Percentiles rank a stretch among this genome's conserved stretches.
Conservation (phyloP, 2,888 invertebrate genomes). For the Anorthoa munda region DNA sequence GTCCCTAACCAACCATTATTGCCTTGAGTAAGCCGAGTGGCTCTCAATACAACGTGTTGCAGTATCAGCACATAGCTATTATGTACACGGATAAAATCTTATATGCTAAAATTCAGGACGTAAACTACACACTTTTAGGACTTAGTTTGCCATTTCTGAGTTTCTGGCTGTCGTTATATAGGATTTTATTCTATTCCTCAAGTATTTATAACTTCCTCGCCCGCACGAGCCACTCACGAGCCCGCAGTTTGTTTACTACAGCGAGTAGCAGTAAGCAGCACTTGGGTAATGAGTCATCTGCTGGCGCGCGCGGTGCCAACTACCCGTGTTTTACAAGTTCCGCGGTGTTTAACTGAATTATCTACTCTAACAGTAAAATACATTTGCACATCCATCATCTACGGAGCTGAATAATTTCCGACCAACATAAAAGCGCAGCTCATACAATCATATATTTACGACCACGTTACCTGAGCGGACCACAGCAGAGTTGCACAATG, state of each 20-base stretch:
- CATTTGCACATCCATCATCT: constrained; percentile 15
- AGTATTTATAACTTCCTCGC: background rate
- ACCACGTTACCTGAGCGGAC: background rate
- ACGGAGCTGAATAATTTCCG: background rate
- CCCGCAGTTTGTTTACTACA: constrained; percentile 25
- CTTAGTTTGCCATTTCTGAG: no score
- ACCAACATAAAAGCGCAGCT: background rate
- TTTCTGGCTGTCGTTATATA: background rate
- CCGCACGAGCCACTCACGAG: constrained; percentile 25
- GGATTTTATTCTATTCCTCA: background rate
- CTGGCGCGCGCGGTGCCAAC: constrained; percentile 17
- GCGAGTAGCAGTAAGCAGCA: background rate
- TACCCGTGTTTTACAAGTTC: constrained; percentile 2
- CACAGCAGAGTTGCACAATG: constrained; percentile 3
- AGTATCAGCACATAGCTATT: background rate
- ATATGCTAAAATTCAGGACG: no score
- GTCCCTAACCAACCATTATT: background rate
- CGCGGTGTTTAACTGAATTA: constrained; percentile 8
- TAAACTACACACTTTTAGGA: no score
- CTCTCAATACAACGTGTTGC: background rate
- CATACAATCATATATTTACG: background rate
- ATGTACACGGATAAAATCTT: background rate
- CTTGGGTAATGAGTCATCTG: constrained; percentile 23
- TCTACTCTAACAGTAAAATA: constrained; percentile 1
- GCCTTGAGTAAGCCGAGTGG: background rate